Conservation (phyloP, 2,888 invertebrate genomes). For the Thelaira solivaga region DNA sequence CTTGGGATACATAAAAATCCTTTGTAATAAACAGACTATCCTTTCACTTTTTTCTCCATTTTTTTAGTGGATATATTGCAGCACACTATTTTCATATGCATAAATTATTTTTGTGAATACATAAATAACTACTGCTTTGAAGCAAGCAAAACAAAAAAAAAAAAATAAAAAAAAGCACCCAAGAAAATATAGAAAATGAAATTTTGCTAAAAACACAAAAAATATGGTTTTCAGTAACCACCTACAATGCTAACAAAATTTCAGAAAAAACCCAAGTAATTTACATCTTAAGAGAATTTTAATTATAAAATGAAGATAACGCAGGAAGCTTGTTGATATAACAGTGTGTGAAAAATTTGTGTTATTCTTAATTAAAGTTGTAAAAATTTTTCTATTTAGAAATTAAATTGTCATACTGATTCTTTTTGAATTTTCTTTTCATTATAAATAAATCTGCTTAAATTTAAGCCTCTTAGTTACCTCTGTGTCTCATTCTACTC, state of each 20-base stretch:
- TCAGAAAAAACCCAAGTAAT: slow-evolving; percentile 11
- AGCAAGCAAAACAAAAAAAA: too few relatives aligned
- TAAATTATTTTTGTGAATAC: slow-evolving; percentile 26
- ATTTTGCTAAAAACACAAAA: too few relatives aligned
- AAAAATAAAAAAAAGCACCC: too few relatives aligned
- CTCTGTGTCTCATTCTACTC: neutral
- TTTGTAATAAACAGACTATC: slow-evolving; percentile 34
- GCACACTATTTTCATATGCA: slow-evolving; percentile 31
- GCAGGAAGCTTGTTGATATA: neutral
- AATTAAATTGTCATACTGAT: slow-evolving; percentile 6
- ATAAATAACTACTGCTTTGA: too few relatives aligned
- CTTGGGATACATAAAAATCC: slow-evolving; percentile 29
- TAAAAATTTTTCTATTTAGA: neutral
- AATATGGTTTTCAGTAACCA: too few relatives aligned
- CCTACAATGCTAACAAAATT: neutral
- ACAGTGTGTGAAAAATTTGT: neutral
- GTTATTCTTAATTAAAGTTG: neutral
- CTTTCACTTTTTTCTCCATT: slow-evolving; percentile 22
- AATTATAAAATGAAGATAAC: neutral
- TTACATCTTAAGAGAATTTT: slow-evolving; percentile 46
- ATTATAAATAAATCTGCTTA: slow-evolving; percentile 25
- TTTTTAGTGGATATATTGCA: slow-evolving; percentile 26
- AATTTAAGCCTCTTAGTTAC: slow-evolving; percentile 24
- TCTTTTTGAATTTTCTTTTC: neutral
- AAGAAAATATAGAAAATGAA: too few relatives aligned